phyloP scores from a whole-genome alignment of 2,797 vertebrate genomes.

The Heteromormyrus szaboi region DNA sequence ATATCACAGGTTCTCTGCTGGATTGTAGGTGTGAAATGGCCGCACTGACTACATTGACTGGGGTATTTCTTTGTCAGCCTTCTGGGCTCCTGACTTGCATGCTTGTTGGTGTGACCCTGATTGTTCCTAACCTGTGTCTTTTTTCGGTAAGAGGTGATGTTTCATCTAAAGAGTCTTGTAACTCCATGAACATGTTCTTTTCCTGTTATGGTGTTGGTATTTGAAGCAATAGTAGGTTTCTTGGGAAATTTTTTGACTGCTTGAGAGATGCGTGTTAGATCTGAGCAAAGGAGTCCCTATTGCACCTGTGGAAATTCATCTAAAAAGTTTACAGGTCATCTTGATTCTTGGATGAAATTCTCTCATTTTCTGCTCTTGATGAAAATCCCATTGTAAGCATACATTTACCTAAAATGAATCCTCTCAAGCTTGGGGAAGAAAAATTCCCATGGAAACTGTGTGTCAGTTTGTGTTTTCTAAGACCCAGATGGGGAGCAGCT shows the following conservation, averaged over 20 bases:
- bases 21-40: background rate
- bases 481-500: background rate
- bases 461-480: background rate
- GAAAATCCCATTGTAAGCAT: background rate
- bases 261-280: background rate
- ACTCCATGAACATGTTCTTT: conserved; percentile 17
- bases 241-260: conserved; percentile 14
- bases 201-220: background rate
- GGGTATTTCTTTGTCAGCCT: background rate
- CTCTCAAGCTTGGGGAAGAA: background rate
- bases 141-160: conserved; percentile 11
- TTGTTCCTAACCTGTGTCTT: background rate
- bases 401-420: background rate
- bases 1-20: background rate
- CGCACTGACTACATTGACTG: background rate
- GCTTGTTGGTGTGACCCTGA: background rate
- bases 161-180: conserved; percentile 19
- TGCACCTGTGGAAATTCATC: background rate
- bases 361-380: background rate
- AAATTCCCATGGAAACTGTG: background rate
- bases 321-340: background rate
- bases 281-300: background rate
- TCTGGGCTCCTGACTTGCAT: background rate
- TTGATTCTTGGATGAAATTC: background rate
- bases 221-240: background rate